Conservation (phyloP, 2,797 vertebrate genomes). For the Sciurus carolinensis region DNA sequence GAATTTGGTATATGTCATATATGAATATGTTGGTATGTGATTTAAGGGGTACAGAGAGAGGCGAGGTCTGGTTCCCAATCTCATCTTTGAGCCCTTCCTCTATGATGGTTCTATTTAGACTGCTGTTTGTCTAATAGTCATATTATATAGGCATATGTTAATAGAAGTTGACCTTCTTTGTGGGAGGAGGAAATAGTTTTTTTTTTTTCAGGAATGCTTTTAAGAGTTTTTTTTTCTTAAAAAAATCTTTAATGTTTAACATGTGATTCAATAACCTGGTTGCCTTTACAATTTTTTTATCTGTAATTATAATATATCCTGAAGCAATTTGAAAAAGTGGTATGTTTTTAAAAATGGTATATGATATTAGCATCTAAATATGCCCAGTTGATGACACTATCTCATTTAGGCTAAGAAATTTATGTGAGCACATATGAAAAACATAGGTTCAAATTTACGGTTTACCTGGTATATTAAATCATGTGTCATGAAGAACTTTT, state of each 20-base stretch:
- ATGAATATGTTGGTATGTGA: not conserved
- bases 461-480: slow-evolving; percentile 10
- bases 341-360: slow-evolving; percentile 6
- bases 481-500: slow-evolving; percentile 20
- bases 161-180: not conserved
- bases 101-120: not conserved
- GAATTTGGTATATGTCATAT: not conserved
- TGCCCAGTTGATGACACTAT: not conserved
- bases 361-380: not conserved
- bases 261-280: slow-evolving; percentile 29
- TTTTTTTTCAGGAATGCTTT: slow-evolving; percentile 28
- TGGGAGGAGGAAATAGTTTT: not conserved
- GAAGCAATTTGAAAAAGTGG: slow-evolving; percentile 26
- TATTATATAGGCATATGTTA: not conserved
- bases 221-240: not conserved
- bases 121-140: not conserved
- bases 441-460: not conserved
- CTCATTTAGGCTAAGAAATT: slow-evolving; percentile 43
- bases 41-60: not conserved
- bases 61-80: not conserved
- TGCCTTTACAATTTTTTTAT: slow-evolving; percentile 3
- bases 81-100: not conserved
- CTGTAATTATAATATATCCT: not conserved
- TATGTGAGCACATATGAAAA: not conserved
- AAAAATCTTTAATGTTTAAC: not conserved